A percentile compares a stretch with the other conserved stretches of the same genome.
Conservation (phyloP, 2,113 vertebrate genomes). For the Tupaia chinensis region DNA sequence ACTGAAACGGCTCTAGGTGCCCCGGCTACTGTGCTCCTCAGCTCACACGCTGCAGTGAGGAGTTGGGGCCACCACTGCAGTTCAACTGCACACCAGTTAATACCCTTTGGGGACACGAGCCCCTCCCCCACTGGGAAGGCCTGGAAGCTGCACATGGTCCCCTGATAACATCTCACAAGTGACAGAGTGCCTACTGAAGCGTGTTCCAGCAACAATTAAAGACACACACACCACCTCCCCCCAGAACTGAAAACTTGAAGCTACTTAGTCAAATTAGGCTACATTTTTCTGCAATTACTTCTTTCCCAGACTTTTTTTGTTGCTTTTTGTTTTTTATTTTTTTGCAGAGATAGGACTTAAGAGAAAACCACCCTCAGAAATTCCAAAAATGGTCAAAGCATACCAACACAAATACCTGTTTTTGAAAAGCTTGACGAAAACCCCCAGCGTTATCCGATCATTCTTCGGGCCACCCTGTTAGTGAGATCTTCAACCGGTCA, state of each 20-base stretch:
- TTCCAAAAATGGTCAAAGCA: neutral
- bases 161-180: conserved; percentile 64
- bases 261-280: conserved; percentile 59
- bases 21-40: neutral
- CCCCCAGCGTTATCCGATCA: neutral
- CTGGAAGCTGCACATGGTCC: conserved; percentile 29
- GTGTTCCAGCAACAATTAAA: conserved; percentile 61
- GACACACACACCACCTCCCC: conserved; percentile 54
- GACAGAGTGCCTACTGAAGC: conserved; percentile 54
- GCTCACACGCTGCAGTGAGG: neutral
- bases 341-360: conserved; percentile 22
- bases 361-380: neutral
- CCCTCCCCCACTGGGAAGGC: neutral
- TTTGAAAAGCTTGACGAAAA: conserved; percentile 56
- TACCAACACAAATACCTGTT: neutral
- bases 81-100: neutral
- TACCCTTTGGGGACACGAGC: neutral
- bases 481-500: conserved; percentile 58
- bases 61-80: neutral
- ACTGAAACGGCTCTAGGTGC: neutral
- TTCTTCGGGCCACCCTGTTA: neutral
- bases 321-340: neutral
- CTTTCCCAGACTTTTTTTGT: conserved; percentile 68
- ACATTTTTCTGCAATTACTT: conserved; percentile 69
- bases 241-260: conserved; percentile 28